Evolutionary conservation across 2,888 invertebrate species (phyloP), one percentile per base, ranked within the genome.

Genomic region (Chrysotoxum bicinctum): DNA sequence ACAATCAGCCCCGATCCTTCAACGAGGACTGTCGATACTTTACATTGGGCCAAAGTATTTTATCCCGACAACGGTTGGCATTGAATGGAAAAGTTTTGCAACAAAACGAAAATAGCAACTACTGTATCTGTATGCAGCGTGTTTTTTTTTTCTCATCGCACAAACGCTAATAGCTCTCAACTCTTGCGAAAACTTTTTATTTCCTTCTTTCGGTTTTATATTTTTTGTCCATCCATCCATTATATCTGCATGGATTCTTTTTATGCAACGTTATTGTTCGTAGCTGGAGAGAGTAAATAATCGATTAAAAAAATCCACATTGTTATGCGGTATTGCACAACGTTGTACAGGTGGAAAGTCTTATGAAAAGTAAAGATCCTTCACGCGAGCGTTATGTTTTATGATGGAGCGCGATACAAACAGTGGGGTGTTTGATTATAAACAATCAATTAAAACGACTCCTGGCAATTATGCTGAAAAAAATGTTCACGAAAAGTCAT

Each of bases 81-180:
- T 58, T 60, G 72, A 73, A 73, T 73, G 72, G 6, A 73, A 73
- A 73, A 50, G 9, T 60, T 73, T 58, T 30, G 23, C 60, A 50
- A 48, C 60, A 60, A 60, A 60, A 73, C 50, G 48, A 72, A 73
- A 73, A 73, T 26, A 32, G 72, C 45, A 72, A 60, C 72, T 60
- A 60, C 72, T 60, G 23, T 73, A 1, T 66, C n/a, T 21, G 40
- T 2, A 2, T 16, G 8, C 21, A 60, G 32, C 43, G 30, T 48
- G 35, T 35, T 50, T 35, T 37, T 14, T 37, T 35, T 35, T 37
- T 37, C 45, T 64, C 48, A 66, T 66, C 66, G 66, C 43, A 45
- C 56, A 56, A 58, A 58, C 56, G 58, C 48, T 72, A 72, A 72
- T 72, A 72, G 70, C 70, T 72, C 70, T 58, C 70, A 72, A 72